phyloP scores from a whole-genome alignment of 2,113 vertebrate species.

The Caracal caracal region DNA sequence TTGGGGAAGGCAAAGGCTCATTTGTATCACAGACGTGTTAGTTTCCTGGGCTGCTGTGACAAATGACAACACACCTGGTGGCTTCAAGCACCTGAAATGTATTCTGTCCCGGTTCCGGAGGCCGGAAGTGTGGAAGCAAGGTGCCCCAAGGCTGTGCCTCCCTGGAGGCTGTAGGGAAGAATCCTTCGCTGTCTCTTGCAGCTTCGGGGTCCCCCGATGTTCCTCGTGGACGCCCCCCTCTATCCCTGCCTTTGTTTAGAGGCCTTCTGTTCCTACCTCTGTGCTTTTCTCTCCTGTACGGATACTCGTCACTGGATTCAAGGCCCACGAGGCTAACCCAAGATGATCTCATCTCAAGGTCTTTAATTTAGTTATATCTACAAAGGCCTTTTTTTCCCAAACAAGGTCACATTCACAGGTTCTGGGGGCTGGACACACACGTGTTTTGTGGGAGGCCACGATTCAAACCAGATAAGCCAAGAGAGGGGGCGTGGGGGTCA shows the following conservation, averaged over 20 bases:
- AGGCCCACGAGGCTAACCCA: not conserved
- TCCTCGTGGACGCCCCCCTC: not conserved
- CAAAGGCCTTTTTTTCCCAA: not conserved
- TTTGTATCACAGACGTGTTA: fast-evolving
- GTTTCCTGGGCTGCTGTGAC: not conserved
- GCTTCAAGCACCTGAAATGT: not conserved
- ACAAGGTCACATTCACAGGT: not conserved
- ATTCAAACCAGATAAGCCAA: not conserved
- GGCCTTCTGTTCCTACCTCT: not conserved
- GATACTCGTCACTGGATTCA: not conserved
- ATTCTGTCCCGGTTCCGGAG: not conserved
- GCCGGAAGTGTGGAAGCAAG: not conserved
- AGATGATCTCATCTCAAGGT: not conserved
- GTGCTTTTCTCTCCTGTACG: not conserved
- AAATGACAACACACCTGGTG: not conserved
- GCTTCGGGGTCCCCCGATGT: not conserved
- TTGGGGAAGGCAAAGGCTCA: not conserved
- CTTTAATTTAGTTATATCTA: not conserved
- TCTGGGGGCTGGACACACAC: not conserved
- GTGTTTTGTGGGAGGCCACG: not conserved
- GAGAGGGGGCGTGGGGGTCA: not conserved
- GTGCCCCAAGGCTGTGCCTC: not conserved
- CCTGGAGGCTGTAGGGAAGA: not conserved
- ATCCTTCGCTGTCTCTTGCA: not conserved
- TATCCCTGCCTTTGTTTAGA: not conserved